Evolutionary conservation across 2,888 invertebrate species (phyloP), one percentile per base, ranked within the genome.

Genomic region (Scaeva pyrastri): DNA sequence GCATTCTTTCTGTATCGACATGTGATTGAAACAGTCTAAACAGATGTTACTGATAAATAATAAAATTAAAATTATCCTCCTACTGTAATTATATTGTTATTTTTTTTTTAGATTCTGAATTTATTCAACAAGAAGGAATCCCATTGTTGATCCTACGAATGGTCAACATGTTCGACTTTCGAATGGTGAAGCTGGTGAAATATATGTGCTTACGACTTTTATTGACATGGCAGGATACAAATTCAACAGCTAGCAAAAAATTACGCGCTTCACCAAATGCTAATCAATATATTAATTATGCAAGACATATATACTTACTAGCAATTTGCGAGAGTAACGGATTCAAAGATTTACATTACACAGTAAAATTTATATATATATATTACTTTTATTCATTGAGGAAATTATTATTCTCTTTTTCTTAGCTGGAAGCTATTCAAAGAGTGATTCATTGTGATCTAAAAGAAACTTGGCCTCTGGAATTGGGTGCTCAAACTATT

Each of bases 101-200:
- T 31, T 55, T n/a, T 36, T 68, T 81, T 45, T 16, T 45, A 86
- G 86, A 86, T 64, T 73, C 77, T 2, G 82, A 82, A 23, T 86
- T 78, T 19, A 74, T 86, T 4, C 62, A 88, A n/a, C 86, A 89
- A n/a, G 91, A 91, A 50, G 89, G 90, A 6, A 56, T 91, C 0
- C 82, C 89, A 3, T 75, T 92, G 4, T 89, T 91, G 3, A 73
- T 91, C 1, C 58, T 92, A 23, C 90, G 91, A 2, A 88, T 92
- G 7, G 78, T 91, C 0, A 91, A 91, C 60, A 88, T 91, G 21
- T 90, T 92, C 31, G 92, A 91, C 84, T 88, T 90, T 0, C 89
- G 89, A 7, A 91, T 89, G 76, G 89, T 91, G 76, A 91, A 91
- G 70, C 89, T 90, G 5, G 91, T 91, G 0, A 91, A 92, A 52